Percentiles rank a stretch among this genome's conserved stretches.
phyloP scores from a whole-genome alignment of 2,113 vertebrate genomes.

The Pongo abelii region DNA sequence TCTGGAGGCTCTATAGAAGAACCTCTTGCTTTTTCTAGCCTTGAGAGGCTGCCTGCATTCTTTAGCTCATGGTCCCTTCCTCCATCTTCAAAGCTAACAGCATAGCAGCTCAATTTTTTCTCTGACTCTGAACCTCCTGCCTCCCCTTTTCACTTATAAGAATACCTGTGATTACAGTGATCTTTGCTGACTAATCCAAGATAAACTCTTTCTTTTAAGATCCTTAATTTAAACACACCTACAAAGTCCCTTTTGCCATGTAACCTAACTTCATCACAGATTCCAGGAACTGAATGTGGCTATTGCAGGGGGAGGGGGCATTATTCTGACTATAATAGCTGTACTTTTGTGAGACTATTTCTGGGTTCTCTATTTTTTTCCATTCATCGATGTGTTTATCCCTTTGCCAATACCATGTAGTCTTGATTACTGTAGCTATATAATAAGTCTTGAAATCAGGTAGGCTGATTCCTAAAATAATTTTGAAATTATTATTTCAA shows the following conservation, averaged over 20 bases:
- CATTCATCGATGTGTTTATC: neutral
- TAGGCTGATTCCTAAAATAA: neutral
- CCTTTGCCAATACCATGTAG: neutral
- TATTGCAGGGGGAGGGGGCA: neutral
- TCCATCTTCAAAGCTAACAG: neutral
- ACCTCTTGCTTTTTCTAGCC: neutral
- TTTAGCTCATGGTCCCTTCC: neutral
- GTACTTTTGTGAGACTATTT: neutral
- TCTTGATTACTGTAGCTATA: neutral
- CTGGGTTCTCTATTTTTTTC: neutral
- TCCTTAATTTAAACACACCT: neutral
- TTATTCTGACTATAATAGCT: neutral
- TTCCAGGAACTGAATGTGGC: neutral
- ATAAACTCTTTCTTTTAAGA: neutral
- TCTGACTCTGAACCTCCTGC: neutral
- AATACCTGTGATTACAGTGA: neutral
- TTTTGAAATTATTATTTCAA: no score
- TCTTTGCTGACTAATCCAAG: neutral
- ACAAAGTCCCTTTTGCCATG: neutral
- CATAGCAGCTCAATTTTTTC: neutral
- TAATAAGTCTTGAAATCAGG: neutral
- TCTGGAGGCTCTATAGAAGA: neutral
- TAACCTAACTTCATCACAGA: neutral
- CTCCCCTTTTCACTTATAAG: neutral
- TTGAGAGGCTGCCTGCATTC: neutral